A percentile compares a stretch with the other conserved stretches of the same genome.
phyloP scores from a whole-genome alignment of 2,888 invertebrate genomes.

The Stratiomys singularior region DNA sequence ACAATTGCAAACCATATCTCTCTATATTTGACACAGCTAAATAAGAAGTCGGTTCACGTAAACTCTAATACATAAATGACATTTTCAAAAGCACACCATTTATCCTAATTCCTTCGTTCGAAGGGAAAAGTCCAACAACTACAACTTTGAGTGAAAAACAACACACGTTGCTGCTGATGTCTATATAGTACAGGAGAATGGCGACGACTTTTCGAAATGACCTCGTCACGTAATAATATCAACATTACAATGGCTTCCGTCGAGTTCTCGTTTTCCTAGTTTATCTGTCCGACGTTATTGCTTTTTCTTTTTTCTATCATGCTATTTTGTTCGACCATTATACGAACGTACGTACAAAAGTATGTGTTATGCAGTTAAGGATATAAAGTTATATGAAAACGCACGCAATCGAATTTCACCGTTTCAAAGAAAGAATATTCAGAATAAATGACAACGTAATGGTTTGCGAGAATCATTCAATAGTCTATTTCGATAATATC shows the following conservation, averaged over 20 bases:
- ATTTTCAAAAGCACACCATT: too few species aligned
- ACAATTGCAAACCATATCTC: too few species aligned
- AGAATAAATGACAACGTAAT: neutral
- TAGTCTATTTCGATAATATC: too few species aligned
- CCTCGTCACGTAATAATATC: conserved; percentile 36
- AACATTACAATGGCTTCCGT: conserved; percentile 33
- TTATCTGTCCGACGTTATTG: neutral
- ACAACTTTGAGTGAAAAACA: neutral
- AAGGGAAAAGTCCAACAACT: neutral
- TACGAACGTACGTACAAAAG: too few species aligned
- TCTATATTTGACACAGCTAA: neutral
- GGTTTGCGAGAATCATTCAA: neutral
- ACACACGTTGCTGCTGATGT: neutral
- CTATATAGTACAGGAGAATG: neutral
- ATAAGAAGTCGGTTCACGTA: neutral
- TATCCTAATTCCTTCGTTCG: neutral
- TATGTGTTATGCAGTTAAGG: neutral
- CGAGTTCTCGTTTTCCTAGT: conserved; percentile 16
- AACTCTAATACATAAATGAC: neutral
- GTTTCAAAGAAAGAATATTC: neutral
- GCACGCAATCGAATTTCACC: conserved; percentile 21
- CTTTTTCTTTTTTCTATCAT: neutral
- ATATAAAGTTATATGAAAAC: neutral
- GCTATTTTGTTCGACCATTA: too few species aligned
- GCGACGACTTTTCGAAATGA: conserved; percentile 28